A percentile compares a stretch with the other conserved stretches of the same genome.
Conservation (phyloP, 2,113 vertebrate species). For the Eonycteris spelaea region DNA sequence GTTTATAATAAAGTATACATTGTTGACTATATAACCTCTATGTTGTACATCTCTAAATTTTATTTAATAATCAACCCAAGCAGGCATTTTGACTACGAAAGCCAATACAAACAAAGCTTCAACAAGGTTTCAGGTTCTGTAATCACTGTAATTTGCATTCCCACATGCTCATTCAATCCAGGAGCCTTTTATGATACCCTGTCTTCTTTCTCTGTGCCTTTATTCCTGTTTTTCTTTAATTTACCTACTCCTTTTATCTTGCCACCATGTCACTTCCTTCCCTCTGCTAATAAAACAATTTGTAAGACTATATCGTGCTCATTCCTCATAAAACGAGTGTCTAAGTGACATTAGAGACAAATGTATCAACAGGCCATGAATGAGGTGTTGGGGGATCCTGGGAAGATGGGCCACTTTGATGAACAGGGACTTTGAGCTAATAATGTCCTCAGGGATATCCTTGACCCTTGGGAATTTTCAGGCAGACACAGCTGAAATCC, state of each 20-base stretch:
- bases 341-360: not conserved
- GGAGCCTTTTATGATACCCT: not conserved
- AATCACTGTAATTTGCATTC: not conserved
- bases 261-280: not conserved
- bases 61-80: not conserved
- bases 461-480: conserved; percentile 8
- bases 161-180: not conserved
- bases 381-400: not conserved
- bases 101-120: not conserved
- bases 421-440: not conserved
- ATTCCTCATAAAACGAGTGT: not conserved
- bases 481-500: not conserved
- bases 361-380: not conserved
- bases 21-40: not conserved
- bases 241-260: not conserved
- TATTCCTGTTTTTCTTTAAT: not conserved
- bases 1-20: not conserved
- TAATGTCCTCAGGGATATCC: not conserved
- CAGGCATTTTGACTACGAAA: not conserved
- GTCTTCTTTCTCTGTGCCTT: not conserved
- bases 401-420: not conserved
- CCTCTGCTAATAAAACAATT: not conserved
- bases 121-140: not conserved
- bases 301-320: not conserved
- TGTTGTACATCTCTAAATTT: not conserved